These are phyloP conservation scores for Himalopsyche phryganea DNA, from an alignment of 1,140 invertebrate species.

Conservation along the genomic window DNA sequence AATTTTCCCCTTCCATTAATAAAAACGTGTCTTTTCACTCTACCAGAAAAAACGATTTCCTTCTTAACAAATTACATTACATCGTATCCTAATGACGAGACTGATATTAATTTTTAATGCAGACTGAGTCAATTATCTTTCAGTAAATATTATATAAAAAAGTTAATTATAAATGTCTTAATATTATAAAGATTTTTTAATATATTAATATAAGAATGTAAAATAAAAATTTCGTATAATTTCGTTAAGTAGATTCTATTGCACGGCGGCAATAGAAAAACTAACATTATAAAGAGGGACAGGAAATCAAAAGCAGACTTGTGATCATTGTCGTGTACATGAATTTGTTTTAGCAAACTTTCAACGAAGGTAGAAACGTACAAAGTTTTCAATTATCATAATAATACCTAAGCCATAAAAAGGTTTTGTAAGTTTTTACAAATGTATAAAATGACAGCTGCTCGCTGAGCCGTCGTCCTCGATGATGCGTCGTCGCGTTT, in stretches of 20 bases:
- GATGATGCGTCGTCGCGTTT: not conserved
- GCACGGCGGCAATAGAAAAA: constrained; percentile 11
- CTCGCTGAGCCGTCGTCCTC: not conserved
- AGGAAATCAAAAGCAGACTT: constrained; percentile 20
- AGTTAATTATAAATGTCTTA: constrained; percentile 33
- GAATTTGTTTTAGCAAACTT: too few species aligned
- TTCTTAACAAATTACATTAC: constrained; percentile 22
- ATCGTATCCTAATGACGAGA: constrained; percentile 33
- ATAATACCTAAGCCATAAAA: too few species aligned
- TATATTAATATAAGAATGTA: constrained; percentile 33
- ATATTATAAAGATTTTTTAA: constrained; percentile 24
- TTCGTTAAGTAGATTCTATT: constrained; percentile 26
- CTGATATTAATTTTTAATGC: constrained; percentile 29
- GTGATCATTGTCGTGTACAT: too few species aligned
- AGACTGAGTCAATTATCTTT: constrained; percentile 30
- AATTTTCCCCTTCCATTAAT: constrained; percentile 18
- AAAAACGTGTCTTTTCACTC: constrained; percentile 27
- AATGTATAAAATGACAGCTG: not conserved
- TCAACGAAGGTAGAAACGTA: constrained; percentile 22
- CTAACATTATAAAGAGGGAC: constrained; percentile 10
- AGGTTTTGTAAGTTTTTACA: not conserved
- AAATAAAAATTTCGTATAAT: constrained; percentile 32
- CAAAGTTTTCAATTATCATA: not conserved
- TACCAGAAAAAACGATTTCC: constrained; percentile 26
- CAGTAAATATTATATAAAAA: constrained; percentile 33